A percentile compares a stretch with the other conserved stretches of the same genome.
Conservation (phyloP, 2,888 invertebrate species). For the Cataglyphis livida region DNA sequence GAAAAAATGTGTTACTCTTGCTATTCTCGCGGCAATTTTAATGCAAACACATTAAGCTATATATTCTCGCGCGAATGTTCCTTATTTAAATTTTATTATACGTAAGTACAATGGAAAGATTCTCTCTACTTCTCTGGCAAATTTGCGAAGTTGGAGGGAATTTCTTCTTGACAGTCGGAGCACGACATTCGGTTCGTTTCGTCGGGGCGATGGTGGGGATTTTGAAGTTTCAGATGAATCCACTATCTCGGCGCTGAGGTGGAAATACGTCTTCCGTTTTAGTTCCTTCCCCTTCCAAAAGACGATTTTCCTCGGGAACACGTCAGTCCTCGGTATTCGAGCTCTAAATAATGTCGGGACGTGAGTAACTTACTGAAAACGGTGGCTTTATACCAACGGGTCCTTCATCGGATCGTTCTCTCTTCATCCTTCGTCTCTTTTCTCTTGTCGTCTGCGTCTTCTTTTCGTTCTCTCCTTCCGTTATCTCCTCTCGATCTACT, state of each 20-base stretch:
- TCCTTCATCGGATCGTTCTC: constrained; percentile 57
- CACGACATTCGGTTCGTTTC: constrained; percentile 57
- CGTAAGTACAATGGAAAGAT: background rate
- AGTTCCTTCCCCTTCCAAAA: constrained; percentile 34
- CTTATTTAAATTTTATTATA: constrained; percentile 22
- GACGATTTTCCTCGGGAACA: constrained; percentile 68
- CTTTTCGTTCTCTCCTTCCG: constrained; percentile 17
- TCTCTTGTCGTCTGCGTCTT: constrained; percentile 26
- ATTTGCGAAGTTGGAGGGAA: constrained; percentile 24
- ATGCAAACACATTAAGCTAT: background rate
- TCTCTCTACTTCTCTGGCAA: background rate
- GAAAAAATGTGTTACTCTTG: background rate
- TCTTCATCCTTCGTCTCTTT: constrained; percentile 16
- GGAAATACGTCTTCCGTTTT: constrained; percentile 62
- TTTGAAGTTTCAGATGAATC: constrained; percentile 66
- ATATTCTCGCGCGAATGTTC: constrained; percentile 1
- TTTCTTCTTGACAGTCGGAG: constrained; percentile 50
- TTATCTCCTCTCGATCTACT: constrained; percentile 39
- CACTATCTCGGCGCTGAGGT: constrained; percentile 56
- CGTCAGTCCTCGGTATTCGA: constrained; percentile 69
- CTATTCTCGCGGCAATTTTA: background rate
- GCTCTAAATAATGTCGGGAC: constrained; percentile 74
- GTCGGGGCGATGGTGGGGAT: constrained; percentile 37
- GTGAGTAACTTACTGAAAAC: constrained; percentile 73
- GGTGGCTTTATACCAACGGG: constrained; percentile 61